Base-by-base conservation (phyloP, 2,888 invertebrate species). In the Podotricha telesiphe region DNA sequence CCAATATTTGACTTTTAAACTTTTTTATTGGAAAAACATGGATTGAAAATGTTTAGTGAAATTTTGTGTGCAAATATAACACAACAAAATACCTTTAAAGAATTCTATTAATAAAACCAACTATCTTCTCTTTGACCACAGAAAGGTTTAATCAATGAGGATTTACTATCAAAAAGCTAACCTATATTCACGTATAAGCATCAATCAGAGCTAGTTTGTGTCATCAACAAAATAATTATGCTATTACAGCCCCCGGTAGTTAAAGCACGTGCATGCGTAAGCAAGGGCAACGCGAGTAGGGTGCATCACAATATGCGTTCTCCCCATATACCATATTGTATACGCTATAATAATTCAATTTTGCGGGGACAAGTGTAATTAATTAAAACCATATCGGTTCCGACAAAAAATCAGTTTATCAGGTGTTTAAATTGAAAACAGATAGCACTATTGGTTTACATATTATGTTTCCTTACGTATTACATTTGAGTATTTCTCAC, bases 251-350 rank as follows among this genome's bases (percentile, higher is more conserved):
- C 77, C 78, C 73, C 67, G 59, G 51, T 72, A 73, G 76, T 75
- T 71, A 73, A 74, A 83, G 81, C 91, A 91, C 91, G 91, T 91
- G 90, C 86, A 84, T 79, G 70, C 75, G 79, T 74, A 75, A 78
- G 76, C 69, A 72, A 74, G 79, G 72, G 75, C 68, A 71, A 75
- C 73, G 74, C 73, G 71, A 82, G 84, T 66, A 73, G 82, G 81
- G 82, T 80, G 82, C 78, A 79, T 80, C 76, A 80, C 80, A 83
- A 86, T 82, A 80, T 65, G 55, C 59, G 17, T 64, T 53, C 66
- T 71, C 75, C 74, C 74, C 74, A 73, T 65, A 62, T 51, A 79
- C 80, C 84, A 80, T 81, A 81, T 82, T 81, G 72, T 70, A 78
- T 74, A 70, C 68, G 75, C 77, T 83, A 86, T 85, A 86, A 85